phyloP scores from a whole-genome alignment of 1,140 invertebrate genomes.

The Euura lappo region DNA sequence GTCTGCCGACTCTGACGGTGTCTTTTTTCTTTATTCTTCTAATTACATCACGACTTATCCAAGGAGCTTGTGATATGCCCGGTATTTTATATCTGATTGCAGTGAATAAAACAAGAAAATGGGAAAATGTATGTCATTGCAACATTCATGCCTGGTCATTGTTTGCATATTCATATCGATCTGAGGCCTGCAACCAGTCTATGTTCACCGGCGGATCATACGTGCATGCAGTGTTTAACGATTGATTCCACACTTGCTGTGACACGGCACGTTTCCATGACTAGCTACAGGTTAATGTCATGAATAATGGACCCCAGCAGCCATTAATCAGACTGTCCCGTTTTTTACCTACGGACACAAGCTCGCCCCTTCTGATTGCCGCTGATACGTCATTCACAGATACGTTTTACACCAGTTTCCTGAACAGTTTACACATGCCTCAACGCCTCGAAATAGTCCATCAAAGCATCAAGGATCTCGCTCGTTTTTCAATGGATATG shows the following conservation, averaged over 20 bases:
- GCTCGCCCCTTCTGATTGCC: conserved; percentile 5
- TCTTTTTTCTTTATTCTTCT: too few relatives aligned
- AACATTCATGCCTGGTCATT: too few relatives aligned
- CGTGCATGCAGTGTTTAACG: neutral
- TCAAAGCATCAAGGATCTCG: too few relatives aligned
- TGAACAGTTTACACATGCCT: neutral
- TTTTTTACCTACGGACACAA: neutral
- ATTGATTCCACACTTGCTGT: conserved; percentile 34
- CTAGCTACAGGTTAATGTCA: conserved; percentile 27
- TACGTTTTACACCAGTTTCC: neutral
- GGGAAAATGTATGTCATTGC: too few relatives aligned
- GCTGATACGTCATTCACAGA: conserved; percentile 1
- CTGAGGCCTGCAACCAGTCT: too few relatives aligned
- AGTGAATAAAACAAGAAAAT: too few relatives aligned
- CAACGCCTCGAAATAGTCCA: neutral
- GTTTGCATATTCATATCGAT: too few relatives aligned
- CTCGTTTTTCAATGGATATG: too few relatives aligned
- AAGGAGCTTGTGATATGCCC: too few relatives aligned
- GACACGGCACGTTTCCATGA: conserved; percentile 28
- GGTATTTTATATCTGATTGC: too few relatives aligned
- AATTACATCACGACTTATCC: too few relatives aligned
- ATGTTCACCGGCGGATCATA: neutral
- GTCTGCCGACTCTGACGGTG: too few relatives aligned
- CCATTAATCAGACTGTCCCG: conserved; percentile 10
- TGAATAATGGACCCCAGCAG: conserved; percentile 24